Base-by-base conservation (phyloP, 2,888 invertebrate species). In the Anodontia alba region DNA sequence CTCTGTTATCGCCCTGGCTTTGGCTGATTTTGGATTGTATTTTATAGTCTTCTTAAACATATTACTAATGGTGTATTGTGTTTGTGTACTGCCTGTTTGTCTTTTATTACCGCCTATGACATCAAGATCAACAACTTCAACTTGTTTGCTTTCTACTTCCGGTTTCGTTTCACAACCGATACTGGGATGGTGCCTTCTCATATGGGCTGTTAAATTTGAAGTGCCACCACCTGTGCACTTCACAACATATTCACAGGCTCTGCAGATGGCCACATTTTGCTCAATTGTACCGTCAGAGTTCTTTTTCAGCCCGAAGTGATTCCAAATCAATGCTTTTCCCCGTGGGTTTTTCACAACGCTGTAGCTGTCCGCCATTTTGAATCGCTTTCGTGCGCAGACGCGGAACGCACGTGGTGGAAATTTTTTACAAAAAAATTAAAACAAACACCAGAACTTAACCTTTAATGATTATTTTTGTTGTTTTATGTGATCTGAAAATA, bases 361-460 rank as follows among this genome's bases (percentile, higher is more conserved):
- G 54, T 54, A 54, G 54, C 49, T 49, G 49, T 49, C 49, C 49
- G 49, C 49, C 49, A 49, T 49, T 20, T 49, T 49, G 49, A 49
- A 20, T 49, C 49, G 49, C 49, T 49, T 49, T 49, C 10, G 12
- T 49, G 49, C 20, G 49, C 54, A n/a, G 54, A 54, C 26, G 54
- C 23, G 26, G 54, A 54, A 54, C 26, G 54, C 54, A 54, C 26
- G 26, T 54, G 54, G 54, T n/a, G 54, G 7, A 54, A 26, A 8
- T 54, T 54, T 38, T 54, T 54, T 54, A 54, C 26, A 54, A 12
- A 54, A 54, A 54, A 8, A 54, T 54, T 54, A 54, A 54, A 8
- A 54, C 54, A 54, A 54, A 54, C 54, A 54, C 54, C 54, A 54
- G 54, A 54, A 54, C 5, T 54, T 26, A 54, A 54, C 54, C 54